These are phyloP conservation scores for Candidula unifasciata DNA, from an alignment of 2,888 invertebrate species.

Conservation along the genomic window DNA sequence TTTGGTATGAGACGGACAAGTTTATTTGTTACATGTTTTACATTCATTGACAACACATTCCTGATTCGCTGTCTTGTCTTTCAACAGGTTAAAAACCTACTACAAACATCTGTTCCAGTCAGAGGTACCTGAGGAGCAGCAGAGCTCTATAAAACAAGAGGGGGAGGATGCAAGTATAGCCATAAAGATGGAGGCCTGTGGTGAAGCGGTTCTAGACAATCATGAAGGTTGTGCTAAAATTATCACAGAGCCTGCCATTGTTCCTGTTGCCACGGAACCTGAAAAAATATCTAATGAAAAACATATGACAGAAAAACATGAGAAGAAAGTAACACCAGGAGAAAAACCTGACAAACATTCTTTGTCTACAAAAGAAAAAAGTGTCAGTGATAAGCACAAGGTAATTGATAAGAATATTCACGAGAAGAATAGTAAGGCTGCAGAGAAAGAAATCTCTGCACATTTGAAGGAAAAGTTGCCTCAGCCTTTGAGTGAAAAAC, in stretches of 20 bases:
- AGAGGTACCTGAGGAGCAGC: not conserved
- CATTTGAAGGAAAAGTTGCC: constrained; percentile 2
- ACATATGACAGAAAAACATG: not conserved
- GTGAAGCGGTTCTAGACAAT: not conserved
- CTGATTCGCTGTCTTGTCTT: not conserved
- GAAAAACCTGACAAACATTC: not conserved
- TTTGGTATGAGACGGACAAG: too few species aligned
- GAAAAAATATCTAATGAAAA: not conserved
- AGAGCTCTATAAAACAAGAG: not conserved
- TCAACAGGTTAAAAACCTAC: constrained; percentile 42
- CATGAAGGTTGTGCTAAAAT: not conserved
- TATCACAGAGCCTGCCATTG: not conserved
- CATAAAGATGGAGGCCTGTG: not conserved
- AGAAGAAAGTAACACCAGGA: not conserved
- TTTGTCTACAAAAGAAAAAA: not conserved
- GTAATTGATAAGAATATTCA: not conserved
- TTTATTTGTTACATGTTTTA: too few species aligned
- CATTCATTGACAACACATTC: too few species aligned
- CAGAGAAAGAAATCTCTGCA: not conserved
- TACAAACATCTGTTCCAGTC: constrained; percentile 41
- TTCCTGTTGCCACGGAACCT: not conserved
- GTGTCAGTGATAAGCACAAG: not conserved
- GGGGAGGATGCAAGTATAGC: not conserved
- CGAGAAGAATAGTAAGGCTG: constrained; percentile 5
- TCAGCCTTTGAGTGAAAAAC: not conserved